Evolutionary conservation across 2,113 vertebrate species (phyloP).

Genomic region (Lepus europaeus): DNA sequence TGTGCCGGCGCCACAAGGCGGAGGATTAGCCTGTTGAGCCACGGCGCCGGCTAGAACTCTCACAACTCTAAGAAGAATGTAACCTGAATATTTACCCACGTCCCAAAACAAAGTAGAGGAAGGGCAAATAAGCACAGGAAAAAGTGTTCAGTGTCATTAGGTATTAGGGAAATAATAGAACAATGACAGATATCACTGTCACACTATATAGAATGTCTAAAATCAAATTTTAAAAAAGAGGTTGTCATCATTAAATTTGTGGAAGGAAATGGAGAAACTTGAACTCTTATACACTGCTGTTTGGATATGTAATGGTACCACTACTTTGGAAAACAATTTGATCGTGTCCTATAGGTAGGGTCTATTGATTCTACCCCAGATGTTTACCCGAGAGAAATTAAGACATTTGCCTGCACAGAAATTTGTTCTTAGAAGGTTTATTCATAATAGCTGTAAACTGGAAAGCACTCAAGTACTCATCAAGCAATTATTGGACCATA

Average conservation of each 20-base stretch:
- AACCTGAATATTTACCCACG: not conserved
- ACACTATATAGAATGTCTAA: not conserved
- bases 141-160: not conserved
- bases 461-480: not conserved
- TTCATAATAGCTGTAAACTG: not conserved
- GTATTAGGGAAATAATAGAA: conserved; percentile 26
- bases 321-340: not conserved
- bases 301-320: not conserved
- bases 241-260: not conserved
- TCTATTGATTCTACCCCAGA: not conserved
- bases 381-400: conserved; percentile 1
- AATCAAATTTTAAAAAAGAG: not conserved
- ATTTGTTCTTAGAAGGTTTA: not conserved
- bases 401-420: not conserved
- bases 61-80: not conserved
- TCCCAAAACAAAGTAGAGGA: not conserved
- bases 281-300: not conserved
- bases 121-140: not conserved
- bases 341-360: not conserved
- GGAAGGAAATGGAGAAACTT: not conserved
- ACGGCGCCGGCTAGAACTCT: not conserved
- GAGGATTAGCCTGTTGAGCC: too few species aligned
- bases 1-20: too few species aligned
- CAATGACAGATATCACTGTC: not conserved
- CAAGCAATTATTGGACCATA: not conserved